A percentile compares a stretch with the other conserved stretches of the same genome.
Conservation (phyloP, 2,113 vertebrate genomes). For the Muscicapa adusta region DNA sequence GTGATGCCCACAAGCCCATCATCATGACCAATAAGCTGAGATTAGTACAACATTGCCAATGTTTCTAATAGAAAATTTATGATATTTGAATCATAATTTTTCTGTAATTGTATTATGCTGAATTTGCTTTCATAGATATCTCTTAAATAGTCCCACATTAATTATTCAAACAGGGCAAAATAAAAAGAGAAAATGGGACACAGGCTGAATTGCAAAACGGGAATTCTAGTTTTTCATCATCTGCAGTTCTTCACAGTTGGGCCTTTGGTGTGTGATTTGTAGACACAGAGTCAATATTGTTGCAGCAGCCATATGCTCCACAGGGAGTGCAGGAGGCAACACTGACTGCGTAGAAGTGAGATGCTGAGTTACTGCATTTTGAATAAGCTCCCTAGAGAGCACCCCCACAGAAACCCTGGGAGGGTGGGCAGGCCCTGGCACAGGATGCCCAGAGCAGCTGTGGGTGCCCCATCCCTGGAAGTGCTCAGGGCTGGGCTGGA, state of each 20-base stretch:
- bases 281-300: neutral
- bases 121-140: neutral
- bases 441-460: neutral
- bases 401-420: neutral
- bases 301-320: neutral
- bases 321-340: slow-evolving; percentile 14
- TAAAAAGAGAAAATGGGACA: slow-evolving; percentile 39
- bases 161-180: slow-evolving; percentile 34
- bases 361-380: neutral
- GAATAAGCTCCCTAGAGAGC: neutral
- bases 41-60: neutral
- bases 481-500: neutral
- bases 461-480: neutral
- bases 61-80: neutral
- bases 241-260: slow-evolving; percentile 2
- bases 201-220: neutral
- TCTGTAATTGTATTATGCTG: neutral
- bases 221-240: slow-evolving; percentile 17
- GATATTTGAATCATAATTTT: neutral
- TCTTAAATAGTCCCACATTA: neutral
- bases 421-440: neutral
- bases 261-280: neutral
- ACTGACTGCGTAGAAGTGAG: neutral
- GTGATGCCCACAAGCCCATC: neutral
- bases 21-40: neutral